A percentile compares a stretch with the other conserved stretches of the same genome.
Evolutionary conservation across 37 sponge, comb jelly and placozoan species (phyloP).

Genomic region (Agelas oroides): DNA sequence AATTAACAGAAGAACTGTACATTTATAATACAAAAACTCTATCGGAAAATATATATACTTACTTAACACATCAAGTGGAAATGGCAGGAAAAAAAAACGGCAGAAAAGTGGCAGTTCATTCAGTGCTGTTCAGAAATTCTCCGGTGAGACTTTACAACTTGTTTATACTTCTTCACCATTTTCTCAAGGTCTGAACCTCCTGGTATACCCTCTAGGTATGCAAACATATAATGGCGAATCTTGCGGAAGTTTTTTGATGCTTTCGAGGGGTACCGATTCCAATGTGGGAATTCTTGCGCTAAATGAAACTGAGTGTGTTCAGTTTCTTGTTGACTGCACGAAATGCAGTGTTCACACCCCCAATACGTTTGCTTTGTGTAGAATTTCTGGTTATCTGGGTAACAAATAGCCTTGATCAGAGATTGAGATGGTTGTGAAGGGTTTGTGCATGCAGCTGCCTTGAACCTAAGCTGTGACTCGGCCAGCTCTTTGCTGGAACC

Average conservation of each 20-base stretch:
- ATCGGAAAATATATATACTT: no score
- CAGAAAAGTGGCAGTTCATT: no score
- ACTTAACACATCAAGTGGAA: no score
- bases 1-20: no score
- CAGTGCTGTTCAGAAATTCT: slow-evolving; percentile 35
- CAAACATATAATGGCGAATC: slow-evolving; percentile 47
- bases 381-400: slow-evolving; percentile 41
- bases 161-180: slow-evolving; percentile 33
- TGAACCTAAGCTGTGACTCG: slow-evolving; percentile 46
- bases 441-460: slow-evolving; percentile 34
- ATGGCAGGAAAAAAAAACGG: no score
- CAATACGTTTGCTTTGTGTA: slow-evolving; percentile 32
- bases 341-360: slow-evolving; percentile 51
- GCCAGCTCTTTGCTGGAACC: slow-evolving; percentile 55
- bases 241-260: slow-evolving; percentile 37
- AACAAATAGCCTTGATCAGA: slow-evolving; percentile 48
- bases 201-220: slow-evolving; percentile 38
- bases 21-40: no score
- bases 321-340: slow-evolving; percentile 1
- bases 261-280: slow-evolving; percentile 37
- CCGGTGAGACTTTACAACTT: slow-evolving; percentile 30
- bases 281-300: slow-evolving; percentile 38
- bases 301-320: no score
- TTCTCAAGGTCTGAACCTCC: slow-evolving; percentile 45
- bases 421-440: slow-evolving; percentile 35